Evolutionary conservation across 2,888 invertebrate genomes (phyloP).

Genomic region (Ochropleura leucogaster): DNA sequence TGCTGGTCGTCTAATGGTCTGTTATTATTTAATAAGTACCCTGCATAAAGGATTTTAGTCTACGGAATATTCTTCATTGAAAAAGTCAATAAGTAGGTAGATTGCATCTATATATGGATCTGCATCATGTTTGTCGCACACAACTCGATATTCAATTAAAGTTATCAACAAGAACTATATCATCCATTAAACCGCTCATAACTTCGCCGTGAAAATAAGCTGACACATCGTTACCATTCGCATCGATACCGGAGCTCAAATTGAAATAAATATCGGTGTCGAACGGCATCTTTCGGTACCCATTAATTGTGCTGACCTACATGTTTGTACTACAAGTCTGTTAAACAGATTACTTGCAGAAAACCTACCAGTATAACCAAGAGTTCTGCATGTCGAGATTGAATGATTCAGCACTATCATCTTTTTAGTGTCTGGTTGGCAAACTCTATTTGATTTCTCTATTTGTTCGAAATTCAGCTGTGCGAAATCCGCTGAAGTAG

Average conservation of each 20-base stretch:
- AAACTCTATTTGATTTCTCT: no score
- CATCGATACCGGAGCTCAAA: constrained; percentile 32
- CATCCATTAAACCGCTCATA: constrained; percentile 22
- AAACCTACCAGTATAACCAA: constrained; percentile 14
- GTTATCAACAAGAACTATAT: constrained; percentile 14
- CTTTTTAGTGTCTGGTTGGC: no score
- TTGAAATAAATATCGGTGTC: constrained; percentile 58
- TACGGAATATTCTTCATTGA: neutral
- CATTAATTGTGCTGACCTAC: constrained; percentile 60
- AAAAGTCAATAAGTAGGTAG: neutral
- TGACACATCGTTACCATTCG: constrained; percentile 42
- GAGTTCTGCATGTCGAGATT: neutral
- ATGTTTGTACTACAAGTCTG: constrained; percentile 45
- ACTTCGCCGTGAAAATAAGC: constrained; percentile 44
- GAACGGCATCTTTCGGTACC: constrained; percentile 42
- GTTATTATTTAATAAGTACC: neutral
- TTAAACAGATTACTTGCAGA: constrained; percentile 38
- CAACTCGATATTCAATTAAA: constrained; percentile 1
- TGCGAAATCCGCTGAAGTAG: no score
- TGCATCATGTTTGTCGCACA: neutral
- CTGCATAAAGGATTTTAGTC: neutral
- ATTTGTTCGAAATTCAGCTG: no score
- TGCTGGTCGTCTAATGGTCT: neutral
- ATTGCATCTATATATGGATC: neutral
- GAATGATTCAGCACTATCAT: neutral